A percentile compares a stretch with the other conserved stretches of the same genome.
phyloP scores from a whole-genome alignment of 2,113 vertebrate genomes.

The Nothoprocta perdicaria region DNA sequence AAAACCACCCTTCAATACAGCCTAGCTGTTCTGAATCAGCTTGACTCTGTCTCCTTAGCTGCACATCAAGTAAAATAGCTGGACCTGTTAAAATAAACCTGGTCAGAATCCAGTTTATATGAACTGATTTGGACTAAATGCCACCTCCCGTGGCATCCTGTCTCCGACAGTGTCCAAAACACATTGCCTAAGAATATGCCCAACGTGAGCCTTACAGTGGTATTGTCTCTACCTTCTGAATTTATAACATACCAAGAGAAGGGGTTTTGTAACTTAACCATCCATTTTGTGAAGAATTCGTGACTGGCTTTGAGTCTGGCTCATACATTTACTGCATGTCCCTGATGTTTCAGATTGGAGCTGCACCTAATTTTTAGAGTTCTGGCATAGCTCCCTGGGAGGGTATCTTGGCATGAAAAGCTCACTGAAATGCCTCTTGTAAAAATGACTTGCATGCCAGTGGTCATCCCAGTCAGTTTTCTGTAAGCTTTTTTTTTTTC shows the following conservation, averaged over 20 bases:
- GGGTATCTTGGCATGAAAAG: background rate
- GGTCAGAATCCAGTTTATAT: background rate
- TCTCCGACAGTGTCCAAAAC: background rate
- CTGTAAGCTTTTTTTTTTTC: background rate
- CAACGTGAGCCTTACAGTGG: rapidly evolving
- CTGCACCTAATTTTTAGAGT: background rate
- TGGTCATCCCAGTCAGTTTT: background rate
- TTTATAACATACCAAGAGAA: background rate
- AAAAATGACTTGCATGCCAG: background rate
- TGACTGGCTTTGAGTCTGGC: rapidly evolving
- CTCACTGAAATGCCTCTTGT: background rate
- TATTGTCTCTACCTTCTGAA: background rate
- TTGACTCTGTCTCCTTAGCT: background rate
- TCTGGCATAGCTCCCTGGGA: background rate
- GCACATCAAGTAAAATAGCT: background rate
- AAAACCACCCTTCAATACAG: background rate
- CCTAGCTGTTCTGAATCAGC: background rate
- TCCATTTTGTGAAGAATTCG: background rate
- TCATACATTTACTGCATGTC: background rate
- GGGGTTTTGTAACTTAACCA: background rate
- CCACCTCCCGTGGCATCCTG: background rate
- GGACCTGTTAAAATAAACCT: background rate
- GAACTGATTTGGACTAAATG: background rate
- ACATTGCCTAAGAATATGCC: background rate
- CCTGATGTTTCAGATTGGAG: background rate